Conservation (phyloP, 1,140 invertebrate genomes). For the Drosophila mayri region DNA sequence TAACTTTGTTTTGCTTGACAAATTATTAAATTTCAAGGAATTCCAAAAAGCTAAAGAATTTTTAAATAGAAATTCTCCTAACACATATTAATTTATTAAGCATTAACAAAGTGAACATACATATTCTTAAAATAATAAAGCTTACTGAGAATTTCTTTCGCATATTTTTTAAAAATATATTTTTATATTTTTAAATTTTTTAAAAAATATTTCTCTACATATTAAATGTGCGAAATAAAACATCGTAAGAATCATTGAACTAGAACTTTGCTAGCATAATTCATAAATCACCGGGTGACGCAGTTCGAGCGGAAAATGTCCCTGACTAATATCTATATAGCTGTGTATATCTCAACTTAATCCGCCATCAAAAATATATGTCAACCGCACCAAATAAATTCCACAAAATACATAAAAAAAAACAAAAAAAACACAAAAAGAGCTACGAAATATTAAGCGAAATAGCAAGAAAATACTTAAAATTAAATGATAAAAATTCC, state of each 20-base stretch:
- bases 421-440: neutral
- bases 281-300: conserved; percentile 49
- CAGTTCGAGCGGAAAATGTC: conserved; percentile 39
- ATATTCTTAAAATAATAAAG: neutral
- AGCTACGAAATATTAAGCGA: conserved; percentile 1
- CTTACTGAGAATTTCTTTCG: neutral
- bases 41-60: too few relatives aligned
- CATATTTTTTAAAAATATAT: neutral
- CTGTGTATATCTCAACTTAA: conserved; percentile 39
- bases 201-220: too few relatives aligned
- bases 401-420: conserved; percentile 38
- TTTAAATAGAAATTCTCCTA: too few relatives aligned
- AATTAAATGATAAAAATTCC: conserved; percentile 53
- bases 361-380: conserved; percentile 67
- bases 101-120: too few relatives aligned
- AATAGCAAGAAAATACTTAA: conserved; percentile 7
- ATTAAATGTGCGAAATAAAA: neutral
- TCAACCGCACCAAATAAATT: conserved; percentile 53
- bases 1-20: neutral
- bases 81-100: too few relatives aligned
- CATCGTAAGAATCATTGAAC: conserved; percentile 29
- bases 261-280: conserved; percentile 25
- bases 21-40: too few relatives aligned
- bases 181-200: neutral
- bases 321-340: conserved; percentile 43